Conservation (phyloP, 2,797 vertebrate genomes). For the Acrossocheilus fasciatus region DNA sequence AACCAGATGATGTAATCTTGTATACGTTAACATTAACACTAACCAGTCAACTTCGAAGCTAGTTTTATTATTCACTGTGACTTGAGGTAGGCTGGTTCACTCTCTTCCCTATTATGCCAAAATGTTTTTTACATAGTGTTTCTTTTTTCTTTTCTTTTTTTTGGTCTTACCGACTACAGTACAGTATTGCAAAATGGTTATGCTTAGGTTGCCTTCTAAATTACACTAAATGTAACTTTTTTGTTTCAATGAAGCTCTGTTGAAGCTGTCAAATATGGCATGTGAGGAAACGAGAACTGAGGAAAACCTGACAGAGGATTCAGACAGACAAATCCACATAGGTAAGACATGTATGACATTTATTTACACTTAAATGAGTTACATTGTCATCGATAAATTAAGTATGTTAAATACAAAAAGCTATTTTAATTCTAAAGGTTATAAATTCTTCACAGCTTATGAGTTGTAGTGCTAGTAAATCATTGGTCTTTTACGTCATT, state of each 20-base stretch:
- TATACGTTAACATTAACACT: background rate
- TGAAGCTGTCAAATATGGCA: slow-evolving; percentile 45
- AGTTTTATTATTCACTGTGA: background rate
- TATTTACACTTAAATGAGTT: background rate
- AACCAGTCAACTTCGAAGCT: slow-evolving; percentile 1
- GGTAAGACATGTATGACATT: background rate
- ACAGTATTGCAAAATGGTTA: background rate
- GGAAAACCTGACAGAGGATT: background rate
- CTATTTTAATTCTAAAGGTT: background rate
- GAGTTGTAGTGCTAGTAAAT: background rate
- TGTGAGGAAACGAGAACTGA: slow-evolving; percentile 18
- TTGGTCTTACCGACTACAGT: background rate
- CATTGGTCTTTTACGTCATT: background rate
- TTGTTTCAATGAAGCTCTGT: background rate
- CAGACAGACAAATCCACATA: background rate
- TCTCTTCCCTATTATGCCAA: background rate
- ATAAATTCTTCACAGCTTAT: background rate
- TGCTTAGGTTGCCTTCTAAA: background rate
- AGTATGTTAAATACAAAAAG: background rate
- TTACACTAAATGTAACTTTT: background rate
- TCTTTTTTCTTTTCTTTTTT: no score
- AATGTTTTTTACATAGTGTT: background rate
- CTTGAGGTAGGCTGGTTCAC: background rate
- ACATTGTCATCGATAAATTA: background rate
- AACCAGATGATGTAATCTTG: slow-evolving; percentile 17